Base-by-base conservation (phyloP, 1,140 invertebrate genomes). In the Ylistrum balloti region DNA sequence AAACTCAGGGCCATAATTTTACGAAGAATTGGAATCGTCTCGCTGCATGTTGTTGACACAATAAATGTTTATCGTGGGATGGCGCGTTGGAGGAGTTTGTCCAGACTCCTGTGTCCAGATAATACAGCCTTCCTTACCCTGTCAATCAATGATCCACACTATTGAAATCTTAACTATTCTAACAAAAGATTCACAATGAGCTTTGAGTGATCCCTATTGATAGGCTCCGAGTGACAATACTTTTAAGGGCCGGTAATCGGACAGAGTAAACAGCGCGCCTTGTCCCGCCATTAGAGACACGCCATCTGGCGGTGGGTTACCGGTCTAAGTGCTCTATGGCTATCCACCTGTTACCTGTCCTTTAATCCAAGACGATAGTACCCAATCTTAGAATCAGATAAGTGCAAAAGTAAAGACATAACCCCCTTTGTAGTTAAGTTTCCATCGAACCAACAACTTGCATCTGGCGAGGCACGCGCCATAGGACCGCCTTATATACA, bases 391-490 rank as follows among this genome's bases (percentile, higher is more conserved):
- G 56, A 74, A 74, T 74, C 56, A 74, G 56, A 74, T 74, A 74
- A 74, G 56, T 74, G 56, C 56, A n/a, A 74, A 74, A 74, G 56
- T 74, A 74, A 74, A n/a, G 56, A 74, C 56, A 74, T 74, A n/a
- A 28, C 5, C 13, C 28, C 56, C 56, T 74, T 74, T 74, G 56
- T 74, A 28, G 56, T 74, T 74, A 74, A 5, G 56, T 74, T n/a
- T 38, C 13, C 5, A 13, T 38, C 35, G 56, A 28, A 74, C 56
- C 56, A 74, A 74, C 28, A 74, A 74, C 56, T 74, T 74, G 28
- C 56, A 74, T 74, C 56, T 74, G 56, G 56, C 56, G 56, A 74
- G 56, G 56, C 56, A 74, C 56, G 56, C 56, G 56, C 56, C 56
- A 2, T n/a, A 74, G 56, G 56, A 74, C 56, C 56, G 56, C 56